Base-by-base conservation (phyloP, 2,888 invertebrate genomes). In the Psylliodes chrysocephalus region DNA sequence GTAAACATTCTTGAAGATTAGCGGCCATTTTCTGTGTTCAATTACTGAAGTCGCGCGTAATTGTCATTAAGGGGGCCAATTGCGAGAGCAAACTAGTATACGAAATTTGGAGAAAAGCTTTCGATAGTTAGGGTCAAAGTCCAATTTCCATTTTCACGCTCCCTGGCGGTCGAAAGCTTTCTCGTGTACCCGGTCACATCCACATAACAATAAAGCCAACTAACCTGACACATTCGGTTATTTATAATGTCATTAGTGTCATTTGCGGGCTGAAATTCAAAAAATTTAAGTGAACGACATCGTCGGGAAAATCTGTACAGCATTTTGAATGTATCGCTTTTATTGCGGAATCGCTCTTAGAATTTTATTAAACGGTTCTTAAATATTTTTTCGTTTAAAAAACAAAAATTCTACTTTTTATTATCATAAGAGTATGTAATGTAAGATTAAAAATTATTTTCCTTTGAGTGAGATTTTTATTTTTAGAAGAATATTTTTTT, bases 111-210 rank as follows among this genome's bases (percentile, higher is more conserved):
- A 49, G 46, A 18, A 52, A 59, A 57, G 54, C 53, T 57, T 60
- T 64, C 60, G 56, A 40, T 60, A 49, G 60, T 60, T 63, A 35
- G 69, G 69, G 69, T 64, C 60, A 61, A 44, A 64, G 68, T 71
- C 70, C 70, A 72, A 72, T 76, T 77, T 75, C 74, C 74, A 73
- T 70, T 73, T 71, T 65, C 67, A 64, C 68, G 68, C 73, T 65
- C 72, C 75, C 71, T 72, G 66, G 78, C 73, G 67, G 74, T 68
- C 77, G 70, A 78, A 74, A 78, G 78, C 78, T 74, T 78, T 78
- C 75, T 73, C 77, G 67, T 78, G 78, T 78, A 71, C 70, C 69
- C 68, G 66, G 67, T 67, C 71, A 66, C 70, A 72, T 71, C 71
- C 67, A 69, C 72, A 75, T 77, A 75, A 75, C 75, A 75, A 75